These are phyloP conservation scores for Drosophila yooni DNA, from an alignment of 2,888 invertebrate genomes.

Conservation along the genomic window DNA sequence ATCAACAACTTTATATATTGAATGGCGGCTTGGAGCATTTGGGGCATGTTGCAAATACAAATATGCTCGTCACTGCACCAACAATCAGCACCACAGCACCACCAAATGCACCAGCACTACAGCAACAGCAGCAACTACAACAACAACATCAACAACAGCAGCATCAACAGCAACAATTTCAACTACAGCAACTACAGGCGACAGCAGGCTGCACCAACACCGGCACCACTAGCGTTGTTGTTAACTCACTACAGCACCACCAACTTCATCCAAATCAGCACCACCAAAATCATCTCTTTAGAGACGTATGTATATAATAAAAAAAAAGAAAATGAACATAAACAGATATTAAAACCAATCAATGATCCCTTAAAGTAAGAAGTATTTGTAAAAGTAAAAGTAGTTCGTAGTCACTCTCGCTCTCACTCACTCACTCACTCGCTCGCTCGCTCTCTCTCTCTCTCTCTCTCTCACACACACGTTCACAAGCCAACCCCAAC, in stretches of 20 bases:
- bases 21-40: slow-evolving; percentile 67
- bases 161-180: slow-evolving; percentile 47
- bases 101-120: slow-evolving; percentile 45
- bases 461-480: slow-evolving; percentile 2
- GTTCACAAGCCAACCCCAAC: slow-evolving; percentile 6
- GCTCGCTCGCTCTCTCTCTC: not conserved
- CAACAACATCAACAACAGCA: slow-evolving; percentile 53
- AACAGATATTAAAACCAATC: slow-evolving; percentile 9
- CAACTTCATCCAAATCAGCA: slow-evolving; percentile 85
- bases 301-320: slow-evolving; percentile 85
- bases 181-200: slow-evolving; percentile 65
- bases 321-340: slow-evolving; percentile 2
- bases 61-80: slow-evolving; percentile 57
- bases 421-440: slow-evolving; percentile 1
- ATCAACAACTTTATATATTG: slow-evolving; percentile 74
- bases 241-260: slow-evolving; percentile 85
- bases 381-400: slow-evolving; percentile 9
- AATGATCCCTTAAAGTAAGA: slow-evolving; percentile 4
- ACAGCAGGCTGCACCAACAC: slow-evolving; percentile 76
- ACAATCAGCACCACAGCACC: slow-evolving; percentile 58
- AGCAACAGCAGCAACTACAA: slow-evolving; percentile 52
- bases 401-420: slow-evolving; percentile 29
- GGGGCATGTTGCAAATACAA: slow-evolving; percentile 44
- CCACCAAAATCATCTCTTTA: slow-evolving; percentile 85
- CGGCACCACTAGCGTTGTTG: slow-evolving; percentile 84